Conservation (phyloP, 2,113 vertebrate species). For the Charadrius vociferus region DNA sequence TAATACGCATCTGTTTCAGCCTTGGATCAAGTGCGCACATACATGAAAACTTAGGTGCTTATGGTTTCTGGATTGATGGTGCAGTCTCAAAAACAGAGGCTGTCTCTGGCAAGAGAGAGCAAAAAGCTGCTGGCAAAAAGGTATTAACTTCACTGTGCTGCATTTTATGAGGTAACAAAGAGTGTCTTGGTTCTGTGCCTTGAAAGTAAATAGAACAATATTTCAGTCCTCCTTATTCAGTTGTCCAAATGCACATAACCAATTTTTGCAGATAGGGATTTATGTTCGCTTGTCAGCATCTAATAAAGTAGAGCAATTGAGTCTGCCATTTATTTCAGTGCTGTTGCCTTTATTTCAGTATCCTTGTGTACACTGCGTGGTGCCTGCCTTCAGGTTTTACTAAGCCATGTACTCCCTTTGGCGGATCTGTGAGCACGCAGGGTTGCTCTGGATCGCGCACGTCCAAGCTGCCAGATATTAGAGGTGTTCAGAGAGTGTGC, state of each 20-base stretch:
- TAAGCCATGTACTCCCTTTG: accelerated
- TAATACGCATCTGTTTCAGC: neutral
- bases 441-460: accelerated
- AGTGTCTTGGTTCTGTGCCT: constrained; percentile 64
- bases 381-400: neutral
- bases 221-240: constrained; percentile 68
- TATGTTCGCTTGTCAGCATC: constrained; percentile 62
- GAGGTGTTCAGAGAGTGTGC: accelerated
- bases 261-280: constrained; percentile 69
- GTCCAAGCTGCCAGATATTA: accelerated
- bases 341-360: constrained; percentile 39
- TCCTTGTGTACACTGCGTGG: neutral
- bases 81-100: neutral
- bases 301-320: constrained; percentile 67
- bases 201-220: constrained; percentile 70
- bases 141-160: constrained; percentile 58
- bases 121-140: constrained; percentile 54
- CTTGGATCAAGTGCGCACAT: neutral
- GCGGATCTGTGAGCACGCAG: accelerated
- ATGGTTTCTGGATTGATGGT: neutral
- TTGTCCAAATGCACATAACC: constrained; percentile 68
- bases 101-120: constrained; percentile 15
- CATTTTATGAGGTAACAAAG: constrained; percentile 69
- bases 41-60: neutral
- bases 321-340: constrained; percentile 44